phyloP scores from a whole-genome alignment of 2,888 invertebrate genomes.

The Dryomyza anilis region DNA sequence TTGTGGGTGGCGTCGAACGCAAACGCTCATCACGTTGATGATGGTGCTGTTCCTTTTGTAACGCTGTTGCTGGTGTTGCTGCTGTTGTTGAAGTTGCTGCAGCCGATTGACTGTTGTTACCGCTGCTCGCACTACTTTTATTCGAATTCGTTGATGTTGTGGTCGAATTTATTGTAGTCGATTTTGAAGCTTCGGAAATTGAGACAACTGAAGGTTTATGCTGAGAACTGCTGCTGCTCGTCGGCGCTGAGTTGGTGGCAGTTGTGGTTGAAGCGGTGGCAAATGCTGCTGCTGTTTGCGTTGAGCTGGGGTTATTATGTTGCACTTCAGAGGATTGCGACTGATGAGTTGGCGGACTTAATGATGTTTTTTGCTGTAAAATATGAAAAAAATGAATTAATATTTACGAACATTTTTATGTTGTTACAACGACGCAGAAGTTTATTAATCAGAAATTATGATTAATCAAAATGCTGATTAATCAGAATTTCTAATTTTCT shows the following conservation, averaged over 20 bases:
- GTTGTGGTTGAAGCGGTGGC: constrained; percentile 27
- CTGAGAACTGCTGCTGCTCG: neutral
- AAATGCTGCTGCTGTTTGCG: constrained; percentile 28
- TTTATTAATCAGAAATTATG: neutral
- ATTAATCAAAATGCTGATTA: no score
- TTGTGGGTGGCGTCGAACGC: constrained; percentile 28
- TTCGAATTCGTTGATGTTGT: constrained; percentile 31
- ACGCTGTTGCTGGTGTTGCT: no score
- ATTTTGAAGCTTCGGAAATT: neutral
- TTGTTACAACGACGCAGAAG: no score
- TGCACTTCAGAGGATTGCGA: constrained; percentile 42
- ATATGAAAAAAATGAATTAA: neutral
- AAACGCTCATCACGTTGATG: constrained; percentile 40
- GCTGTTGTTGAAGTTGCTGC: constrained; percentile 30
- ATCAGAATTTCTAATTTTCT: no score
- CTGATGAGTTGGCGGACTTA: constrained; percentile 58
- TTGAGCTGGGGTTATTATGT: constrained; percentile 42
- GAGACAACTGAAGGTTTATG: constrained; percentile 5
- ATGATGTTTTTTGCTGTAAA: constrained; percentile 59
- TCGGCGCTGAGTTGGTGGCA: neutral
- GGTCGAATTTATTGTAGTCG: constrained; percentile 6
- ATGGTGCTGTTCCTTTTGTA: no score
- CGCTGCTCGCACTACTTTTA: no score
- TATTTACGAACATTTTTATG: neutral
- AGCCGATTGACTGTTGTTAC: constrained; percentile 23